phyloP scores from a whole-genome alignment of 1,140 invertebrate genomes.

The Drosophila trapezifrons region DNA sequence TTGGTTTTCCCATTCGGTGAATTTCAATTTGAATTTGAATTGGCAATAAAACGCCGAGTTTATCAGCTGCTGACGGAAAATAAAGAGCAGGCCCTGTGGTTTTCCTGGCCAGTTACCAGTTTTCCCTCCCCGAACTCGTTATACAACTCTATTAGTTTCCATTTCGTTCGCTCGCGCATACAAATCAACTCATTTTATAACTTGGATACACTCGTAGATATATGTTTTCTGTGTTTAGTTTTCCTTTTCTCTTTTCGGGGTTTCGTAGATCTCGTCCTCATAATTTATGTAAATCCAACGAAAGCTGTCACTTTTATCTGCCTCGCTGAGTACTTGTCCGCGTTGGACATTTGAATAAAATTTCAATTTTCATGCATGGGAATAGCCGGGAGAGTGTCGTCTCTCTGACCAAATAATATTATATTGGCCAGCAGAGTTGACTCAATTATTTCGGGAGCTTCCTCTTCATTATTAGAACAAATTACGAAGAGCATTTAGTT shows the following conservation, averaged over 20 bases:
- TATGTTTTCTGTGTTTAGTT: not conserved
- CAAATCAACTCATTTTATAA: slow-evolving; percentile 76
- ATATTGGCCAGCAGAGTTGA: slow-evolving; percentile 50
- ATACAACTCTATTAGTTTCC: slow-evolving; percentile 79
- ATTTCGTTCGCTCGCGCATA: slow-evolving; percentile 62
- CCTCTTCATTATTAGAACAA: slow-evolving; percentile 65
- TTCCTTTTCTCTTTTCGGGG: slow-evolving; percentile 15
- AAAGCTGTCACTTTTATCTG: slow-evolving; percentile 50
- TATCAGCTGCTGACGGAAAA: slow-evolving; percentile 68
- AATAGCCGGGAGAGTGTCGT: slow-evolving; percentile 9
- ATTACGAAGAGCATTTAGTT: slow-evolving; percentile 45
- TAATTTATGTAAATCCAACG: slow-evolving; percentile 75
- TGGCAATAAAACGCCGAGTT: slow-evolving; percentile 74
- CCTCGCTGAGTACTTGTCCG: slow-evolving; percentile 23
- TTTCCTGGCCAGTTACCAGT: slow-evolving; percentile 58
- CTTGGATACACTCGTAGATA: not conserved
- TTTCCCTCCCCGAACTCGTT: slow-evolving; percentile 66
- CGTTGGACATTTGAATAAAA: slow-evolving; percentile 65
- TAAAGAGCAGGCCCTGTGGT: slow-evolving; percentile 30
- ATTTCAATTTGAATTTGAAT: slow-evolving; percentile 69
- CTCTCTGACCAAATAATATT: slow-evolving; percentile 37
- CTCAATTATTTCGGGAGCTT: slow-evolving; percentile 62
- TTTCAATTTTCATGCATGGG: slow-evolving; percentile 76
- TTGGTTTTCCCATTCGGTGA: slow-evolving; percentile 45
- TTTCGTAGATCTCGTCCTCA: slow-evolving; percentile 46